These are phyloP conservation scores for Lordiphosa fenestrarum DNA, from an alignment of 2,888 invertebrate species.

Conservation along the genomic window DNA sequence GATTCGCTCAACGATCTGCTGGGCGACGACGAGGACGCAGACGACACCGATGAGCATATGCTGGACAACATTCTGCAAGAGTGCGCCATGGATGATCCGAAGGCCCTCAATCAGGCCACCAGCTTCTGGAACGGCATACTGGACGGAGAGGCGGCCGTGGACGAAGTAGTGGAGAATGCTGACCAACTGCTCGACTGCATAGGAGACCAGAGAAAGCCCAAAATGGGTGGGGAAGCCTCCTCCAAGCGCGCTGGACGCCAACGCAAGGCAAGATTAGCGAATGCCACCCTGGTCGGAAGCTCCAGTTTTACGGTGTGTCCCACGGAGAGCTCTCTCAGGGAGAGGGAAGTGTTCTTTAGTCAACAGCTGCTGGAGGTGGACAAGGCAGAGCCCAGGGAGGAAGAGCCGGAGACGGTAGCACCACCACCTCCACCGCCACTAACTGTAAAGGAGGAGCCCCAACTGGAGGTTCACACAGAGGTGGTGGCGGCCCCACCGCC, in stretches of 20 bases:
- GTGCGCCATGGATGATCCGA: slow-evolving; percentile 80
- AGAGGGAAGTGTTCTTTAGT: slow-evolving; percentile 70
- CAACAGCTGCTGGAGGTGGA: slow-evolving; percentile 35
- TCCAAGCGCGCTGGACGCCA: slow-evolving; percentile 37
- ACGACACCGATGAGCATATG: slow-evolving; percentile 77
- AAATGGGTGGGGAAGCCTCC: slow-evolving; percentile 14
- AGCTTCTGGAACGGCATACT: slow-evolving; percentile 81
- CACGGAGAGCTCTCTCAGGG: slow-evolving; percentile 21
- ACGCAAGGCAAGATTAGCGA: slow-evolving; percentile 34
- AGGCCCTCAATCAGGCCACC: slow-evolving; percentile 79
- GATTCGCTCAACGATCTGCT: slow-evolving; percentile 79
- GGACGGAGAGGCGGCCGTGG: slow-evolving; percentile 76
- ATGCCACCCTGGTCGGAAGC: slow-evolving; percentile 43
- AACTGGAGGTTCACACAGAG: slow-evolving; percentile 11
- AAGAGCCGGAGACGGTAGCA: slow-evolving; percentile 38
- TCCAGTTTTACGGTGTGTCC: slow-evolving; percentile 52
- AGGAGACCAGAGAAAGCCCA: slow-evolving; percentile 61
- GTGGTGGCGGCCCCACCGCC: slow-evolving; percentile 2
- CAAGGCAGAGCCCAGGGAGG: slow-evolving; percentile 29
- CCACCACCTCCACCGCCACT: slow-evolving; percentile 15
- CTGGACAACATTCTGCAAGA: slow-evolving; percentile 80
- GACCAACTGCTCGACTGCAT: slow-evolving; percentile 77
- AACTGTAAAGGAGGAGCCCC: slow-evolving; percentile 61
- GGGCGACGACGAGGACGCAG: slow-evolving; percentile 77
- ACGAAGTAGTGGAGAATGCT: slow-evolving; percentile 70